Percentiles rank a stretch among this genome's conserved stretches.
phyloP scores from a whole-genome alignment of 2,113 vertebrate genomes.

The Pangasianodon hypophthalmus region DNA sequence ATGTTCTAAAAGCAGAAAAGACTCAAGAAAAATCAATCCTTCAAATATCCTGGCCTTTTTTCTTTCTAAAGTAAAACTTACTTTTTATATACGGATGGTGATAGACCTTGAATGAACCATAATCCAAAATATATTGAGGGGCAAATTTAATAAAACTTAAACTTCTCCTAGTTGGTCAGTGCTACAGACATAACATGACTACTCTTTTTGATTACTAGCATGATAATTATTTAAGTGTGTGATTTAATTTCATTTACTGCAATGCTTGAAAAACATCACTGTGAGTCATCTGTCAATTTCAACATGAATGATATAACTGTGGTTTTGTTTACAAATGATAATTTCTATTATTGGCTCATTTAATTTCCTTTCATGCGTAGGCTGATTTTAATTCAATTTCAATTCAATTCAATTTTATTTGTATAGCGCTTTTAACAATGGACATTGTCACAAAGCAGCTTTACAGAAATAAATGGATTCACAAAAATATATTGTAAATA shows the following conservation, averaged over 20 bases:
- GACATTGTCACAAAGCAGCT: too few species aligned
- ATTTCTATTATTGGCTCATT: not conserved
- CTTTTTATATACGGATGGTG: not conserved
- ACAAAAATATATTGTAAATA: too few species aligned
- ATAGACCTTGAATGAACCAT: not conserved
- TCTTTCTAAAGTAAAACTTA: not conserved
- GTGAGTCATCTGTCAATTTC: not conserved
- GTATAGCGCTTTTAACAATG: too few species aligned
- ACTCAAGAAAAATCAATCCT: not conserved
- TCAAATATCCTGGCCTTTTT: not conserved
- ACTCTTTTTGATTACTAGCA: not conserved
- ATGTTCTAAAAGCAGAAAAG: not conserved
- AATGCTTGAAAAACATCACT: not conserved
- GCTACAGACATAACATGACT: not conserved
- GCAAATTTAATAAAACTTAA: not conserved
- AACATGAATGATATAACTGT: not conserved
- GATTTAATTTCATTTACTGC: not conserved
- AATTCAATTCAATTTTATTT: too few species aligned
- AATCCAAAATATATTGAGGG: not conserved
- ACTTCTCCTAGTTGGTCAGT: not conserved
- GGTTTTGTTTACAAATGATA: not conserved
- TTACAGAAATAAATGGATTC: too few species aligned
- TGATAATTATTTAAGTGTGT: not conserved
- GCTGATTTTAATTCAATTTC: not conserved
- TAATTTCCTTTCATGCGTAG: not conserved